phyloP scores from a whole-genome alignment of 2,113 vertebrate genomes.

The Erythrocercus mccallii region DNA sequence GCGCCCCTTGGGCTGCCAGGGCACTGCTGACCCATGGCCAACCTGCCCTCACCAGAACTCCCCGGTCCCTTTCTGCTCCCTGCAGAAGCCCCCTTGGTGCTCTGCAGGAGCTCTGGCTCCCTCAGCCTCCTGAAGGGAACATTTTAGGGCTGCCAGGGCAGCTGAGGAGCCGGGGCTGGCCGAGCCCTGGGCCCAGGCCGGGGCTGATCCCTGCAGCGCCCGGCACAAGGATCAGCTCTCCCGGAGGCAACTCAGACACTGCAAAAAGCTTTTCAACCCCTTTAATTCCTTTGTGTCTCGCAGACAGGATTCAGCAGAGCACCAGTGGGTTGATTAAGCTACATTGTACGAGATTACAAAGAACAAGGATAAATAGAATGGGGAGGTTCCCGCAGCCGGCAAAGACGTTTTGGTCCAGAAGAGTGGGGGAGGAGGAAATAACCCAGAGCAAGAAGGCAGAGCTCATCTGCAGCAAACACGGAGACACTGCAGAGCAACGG shows the following conservation, averaged over 20 bases:
- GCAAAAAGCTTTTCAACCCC: background rate
- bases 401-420: background rate
- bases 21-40: background rate
- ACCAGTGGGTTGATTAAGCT: background rate
- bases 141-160: rapidly evolving
- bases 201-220: rapidly evolving
- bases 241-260: background rate
- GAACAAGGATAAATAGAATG: background rate
- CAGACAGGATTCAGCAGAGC: background rate
- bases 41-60: rapidly evolving
- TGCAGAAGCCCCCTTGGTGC: rapidly evolving
- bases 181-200: background rate
- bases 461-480: background rate
- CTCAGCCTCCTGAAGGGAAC: rapidly evolving
- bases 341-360: background rate
- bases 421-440: background rate
- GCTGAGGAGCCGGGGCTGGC: rapidly evolving
- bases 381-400: background rate
- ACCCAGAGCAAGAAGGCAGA: background rate
- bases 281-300: background rate
- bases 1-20: background rate
- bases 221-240: background rate
- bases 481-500: background rate
- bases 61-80: background rate
- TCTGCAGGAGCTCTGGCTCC: background rate